Evolutionary conservation across 2,113 vertebrate species (phyloP), one percentile per base, ranked within the genome.

Genomic region (Hippocampus mohnikei): DNA sequence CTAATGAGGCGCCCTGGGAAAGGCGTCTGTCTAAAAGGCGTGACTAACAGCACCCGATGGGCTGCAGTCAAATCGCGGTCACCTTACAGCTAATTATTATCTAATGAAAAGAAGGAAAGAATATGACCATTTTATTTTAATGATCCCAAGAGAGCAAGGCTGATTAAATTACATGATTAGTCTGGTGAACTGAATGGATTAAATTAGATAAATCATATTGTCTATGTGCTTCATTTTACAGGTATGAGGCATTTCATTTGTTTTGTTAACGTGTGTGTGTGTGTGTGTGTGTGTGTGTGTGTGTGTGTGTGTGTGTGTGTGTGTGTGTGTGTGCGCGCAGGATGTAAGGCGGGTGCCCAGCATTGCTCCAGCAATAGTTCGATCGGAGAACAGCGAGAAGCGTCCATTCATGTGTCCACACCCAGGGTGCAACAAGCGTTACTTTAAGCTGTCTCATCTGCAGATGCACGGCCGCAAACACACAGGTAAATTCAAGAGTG

Each of bases 401-500:
- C 94, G 97, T 0, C 97, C 97, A 11, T 99, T 98, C 92, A 97
- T 98, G 97, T 98, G 97, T 1, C 94, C 95, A 2, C 98, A 98
- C 84, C 96, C 96, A 0, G 97, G 97, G 72, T 99, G 97, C 84
- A 98, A 98, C 93, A 99, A 99, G 90, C 89, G 97, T 88, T 99
- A 99, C 88, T 99, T 99, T 82, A 99, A 99, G 85, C 82, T 98
- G 84, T 99, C 97, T 67, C 97, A 99, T 68, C 73, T 99, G 82
- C 97, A 99, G 93, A 97, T 98, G 96, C 97, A 99, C 78, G 93
- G 96, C 88, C 94, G 97, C 79, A 99, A 99, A 90, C 97, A 99
- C 91, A 99, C 97, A 90, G 97, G 97, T 99, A 87, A 85, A 44
- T 56, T 2, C 27, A 13, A 29, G 41, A 44, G 10, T 5, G 2